Base-by-base conservation (phyloP, 2,888 invertebrate species). In the Pristionchus arcanus region DNA sequence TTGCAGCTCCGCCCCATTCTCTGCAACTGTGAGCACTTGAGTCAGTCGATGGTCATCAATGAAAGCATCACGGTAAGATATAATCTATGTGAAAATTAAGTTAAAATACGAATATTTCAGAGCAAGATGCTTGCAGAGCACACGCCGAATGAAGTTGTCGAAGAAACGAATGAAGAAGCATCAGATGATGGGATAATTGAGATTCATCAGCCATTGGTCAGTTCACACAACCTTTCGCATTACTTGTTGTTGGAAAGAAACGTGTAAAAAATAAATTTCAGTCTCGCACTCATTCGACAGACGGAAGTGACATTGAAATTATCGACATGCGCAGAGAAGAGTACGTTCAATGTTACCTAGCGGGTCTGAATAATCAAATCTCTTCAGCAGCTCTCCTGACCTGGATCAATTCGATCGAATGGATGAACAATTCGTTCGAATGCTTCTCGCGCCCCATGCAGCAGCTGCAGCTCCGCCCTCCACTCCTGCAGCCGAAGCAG, bases 281-380 rank as follows among this genome's bases (percentile, higher is more conserved):
- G 63, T 63, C 63, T 7, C 63, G 63, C 63, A 63, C 2, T 2
- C 1, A n/a, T 25, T 68, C 68, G 2, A 16, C 68, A 3, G 68
- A 68, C 19, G 68, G 68, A 28, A 68, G 68, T 34, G 68, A 37
- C 49, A 83, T 83, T 5, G 83, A 83, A 11, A 42, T 83, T 31
- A 55, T 83, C 31, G 83, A 83, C 31, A 55, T 25, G 19, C 55
- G 53, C 15, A 42, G 55, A 28, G 37, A 83, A 55, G 37, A 21
- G 68, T 68, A 15, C 1, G 68, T 68, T 31, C n/a, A 3, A 13
- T 7, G 4, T 16, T 28, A 19, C 15, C 59, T 9, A 59, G 19
- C 19, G 0, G 21, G 3, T 59, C 59, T 19, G 21, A 4, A 59
- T 59, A 25, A 25, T 25, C 19, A 59, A 59, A 25, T 59, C 4